Evolutionary conservation across 2,113 vertebrate species (phyloP).

Genomic region (Menidia beryllina): DNA sequence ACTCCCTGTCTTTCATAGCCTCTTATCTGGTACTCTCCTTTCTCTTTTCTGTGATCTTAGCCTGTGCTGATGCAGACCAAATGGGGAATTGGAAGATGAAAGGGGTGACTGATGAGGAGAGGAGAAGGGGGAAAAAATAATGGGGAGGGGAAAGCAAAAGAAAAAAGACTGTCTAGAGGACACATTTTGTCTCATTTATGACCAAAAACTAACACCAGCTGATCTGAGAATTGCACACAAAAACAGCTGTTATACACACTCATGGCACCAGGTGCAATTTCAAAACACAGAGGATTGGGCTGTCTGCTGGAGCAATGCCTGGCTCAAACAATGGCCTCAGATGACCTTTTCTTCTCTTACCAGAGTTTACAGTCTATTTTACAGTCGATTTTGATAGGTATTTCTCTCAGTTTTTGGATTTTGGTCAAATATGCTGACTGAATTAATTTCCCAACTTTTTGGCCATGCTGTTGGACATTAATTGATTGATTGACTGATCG

Average conservation of each 20-base stretch:
- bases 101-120: constrained; percentile 52
- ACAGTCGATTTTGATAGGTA: background rate
- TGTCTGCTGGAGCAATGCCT: constrained; percentile 13
- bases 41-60: constrained; percentile 57
- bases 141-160: constrained; percentile 37
- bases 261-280: constrained; percentile 9
- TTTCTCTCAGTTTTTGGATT: background rate
- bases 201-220: constrained; percentile 48
- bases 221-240: constrained; percentile 10
- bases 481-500: too few relatives aligned
- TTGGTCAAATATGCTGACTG: background rate
- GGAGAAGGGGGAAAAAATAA: constrained; percentile 21
- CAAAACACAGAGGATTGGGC: background rate
- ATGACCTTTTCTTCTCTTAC: background rate
- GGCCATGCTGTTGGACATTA: background rate
- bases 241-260: constrained; percentile 20
- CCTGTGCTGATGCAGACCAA: constrained; percentile 73
- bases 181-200: constrained; percentile 46
- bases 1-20: constrained; percentile 54
- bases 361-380: background rate
- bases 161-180: constrained; percentile 47
- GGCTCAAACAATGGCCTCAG: background rate
- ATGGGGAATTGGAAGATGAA: constrained; percentile 71
- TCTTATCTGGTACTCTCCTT: constrained; percentile 64
- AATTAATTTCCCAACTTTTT: background rate